These are phyloP conservation scores for Cyphomyrmex costatus DNA, from an alignment of 1,140 invertebrate genomes.

Conservation along the genomic window DNA sequence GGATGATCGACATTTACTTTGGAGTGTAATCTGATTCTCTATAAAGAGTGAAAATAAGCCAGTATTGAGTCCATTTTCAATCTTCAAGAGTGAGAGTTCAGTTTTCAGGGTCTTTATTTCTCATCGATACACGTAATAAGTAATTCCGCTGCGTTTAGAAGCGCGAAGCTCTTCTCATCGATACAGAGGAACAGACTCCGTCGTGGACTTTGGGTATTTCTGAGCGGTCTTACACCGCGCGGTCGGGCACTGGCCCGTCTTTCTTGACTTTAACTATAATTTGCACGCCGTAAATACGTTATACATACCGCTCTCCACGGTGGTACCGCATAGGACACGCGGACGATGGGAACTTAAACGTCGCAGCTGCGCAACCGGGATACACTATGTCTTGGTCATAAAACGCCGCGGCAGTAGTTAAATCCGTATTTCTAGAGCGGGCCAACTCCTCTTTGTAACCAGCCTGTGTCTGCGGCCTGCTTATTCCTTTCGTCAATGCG, in stretches of 20 bases:
- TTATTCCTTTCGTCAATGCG: slow-evolving; percentile 1
- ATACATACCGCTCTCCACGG: slow-evolving; percentile 36
- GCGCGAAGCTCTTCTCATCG: slow-evolving; percentile 17
- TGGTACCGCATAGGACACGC: slow-evolving; percentile 25
- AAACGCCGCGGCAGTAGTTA: slow-evolving; percentile 77
- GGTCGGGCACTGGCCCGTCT: slow-evolving; percentile 33
- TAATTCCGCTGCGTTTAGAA: neutral
- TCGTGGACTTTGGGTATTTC: slow-evolving; percentile 41
- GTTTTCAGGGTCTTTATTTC: neutral
- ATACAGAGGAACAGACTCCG: slow-evolving; percentile 26
- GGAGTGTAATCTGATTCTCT: too few species aligned
- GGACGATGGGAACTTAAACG: slow-evolving; percentile 52
- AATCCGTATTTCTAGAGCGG: slow-evolving; percentile 80
- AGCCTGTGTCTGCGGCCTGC: slow-evolving; percentile 27
- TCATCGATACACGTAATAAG: neutral
- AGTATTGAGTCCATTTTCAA: too few species aligned
- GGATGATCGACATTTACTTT: too few species aligned
- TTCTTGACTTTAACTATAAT: slow-evolving; percentile 54
- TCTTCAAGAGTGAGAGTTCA: too few species aligned
- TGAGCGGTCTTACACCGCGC: slow-evolving; percentile 43
- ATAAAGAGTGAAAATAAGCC: too few species aligned
- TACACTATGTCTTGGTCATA: slow-evolving; percentile 74
- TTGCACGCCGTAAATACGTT: slow-evolving; percentile 72
- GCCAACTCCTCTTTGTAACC: slow-evolving; percentile 50
- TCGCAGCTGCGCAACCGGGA: slow-evolving; percentile 67